Evolutionary conservation across 2,113 vertebrate species (phyloP).

Genomic region (Accipiter cooperii): DNA sequence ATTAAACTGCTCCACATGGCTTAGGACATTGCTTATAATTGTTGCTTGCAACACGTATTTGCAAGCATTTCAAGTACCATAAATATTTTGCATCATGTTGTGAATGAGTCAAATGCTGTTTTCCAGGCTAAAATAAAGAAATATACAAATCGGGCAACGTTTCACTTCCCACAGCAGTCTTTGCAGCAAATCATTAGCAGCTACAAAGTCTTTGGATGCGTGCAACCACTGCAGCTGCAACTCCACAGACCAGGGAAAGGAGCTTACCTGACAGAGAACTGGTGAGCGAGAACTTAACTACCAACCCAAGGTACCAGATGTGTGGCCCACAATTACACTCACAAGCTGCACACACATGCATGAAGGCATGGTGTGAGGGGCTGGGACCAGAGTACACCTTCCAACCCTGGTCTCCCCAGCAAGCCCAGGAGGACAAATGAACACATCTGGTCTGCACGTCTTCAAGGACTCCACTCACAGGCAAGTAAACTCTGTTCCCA

Average conservation of each 20-base stretch:
- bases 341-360: background rate
- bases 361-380: rapidly evolving
- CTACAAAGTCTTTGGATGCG: background rate
- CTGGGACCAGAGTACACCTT: background rate
- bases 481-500: background rate
- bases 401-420: background rate
- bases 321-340: background rate
- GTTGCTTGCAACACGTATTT: background rate
- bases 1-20: background rate
- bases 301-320: background rate
- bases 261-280: background rate
- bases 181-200: background rate
- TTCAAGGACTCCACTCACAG: background rate
- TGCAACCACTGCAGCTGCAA: background rate
- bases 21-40: background rate
- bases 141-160: background rate
- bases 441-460: rapidly evolving
- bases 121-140: conserved; percentile 8
- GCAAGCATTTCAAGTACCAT: background rate
- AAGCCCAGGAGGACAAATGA: background rate
- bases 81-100: conserved; percentile 3
- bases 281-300: rapidly evolving
- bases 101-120: conserved; percentile 10
- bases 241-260: background rate
- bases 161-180: background rate